A percentile compares a stretch with the other conserved stretches of the same genome.
These are phyloP conservation scores for Trissolcus basalis DNA, from an alignment of 1,140 invertebrate species.

Conservation along the genomic window DNA sequence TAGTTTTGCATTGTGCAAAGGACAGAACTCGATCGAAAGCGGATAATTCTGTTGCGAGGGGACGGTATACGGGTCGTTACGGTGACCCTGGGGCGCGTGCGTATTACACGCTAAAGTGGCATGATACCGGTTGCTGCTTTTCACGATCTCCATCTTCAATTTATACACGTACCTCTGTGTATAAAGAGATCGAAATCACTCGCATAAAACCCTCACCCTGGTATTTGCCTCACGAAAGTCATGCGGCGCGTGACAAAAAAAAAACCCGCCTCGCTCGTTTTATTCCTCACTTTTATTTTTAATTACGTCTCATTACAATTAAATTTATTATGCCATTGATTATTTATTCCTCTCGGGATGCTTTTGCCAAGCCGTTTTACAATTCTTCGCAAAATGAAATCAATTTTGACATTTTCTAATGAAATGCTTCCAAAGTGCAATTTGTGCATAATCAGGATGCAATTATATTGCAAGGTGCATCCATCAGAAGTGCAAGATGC, in stretches of 20 bases:
- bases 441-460: too few relatives aligned
- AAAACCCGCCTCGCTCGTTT: slow-evolving; percentile 21
- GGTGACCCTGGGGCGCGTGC: slow-evolving; percentile 50
- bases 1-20: slow-evolving; percentile 20
- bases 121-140: slow-evolving; percentile 48
- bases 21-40: slow-evolving; percentile 48
- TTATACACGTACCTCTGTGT: neutral
- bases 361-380: too few relatives aligned
- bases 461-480: too few relatives aligned
- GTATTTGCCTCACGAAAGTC: slow-evolving; percentile 57
- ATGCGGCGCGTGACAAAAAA: slow-evolving; percentile 41
- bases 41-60: slow-evolving; percentile 27
- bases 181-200: slow-evolving; percentile 42
- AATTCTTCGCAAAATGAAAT: too few relatives aligned
- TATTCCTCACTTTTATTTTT: slow-evolving; percentile 6
- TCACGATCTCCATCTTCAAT: slow-evolving; percentile 46
- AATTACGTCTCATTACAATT: too few relatives aligned
- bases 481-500: too few relatives aligned
- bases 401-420: too few relatives aligned
- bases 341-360: too few relatives aligned
- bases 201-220: slow-evolving; percentile 50
- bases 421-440: too few relatives aligned
- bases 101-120: slow-evolving; percentile 46
- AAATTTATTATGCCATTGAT: too few relatives aligned
- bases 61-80: slow-evolving; percentile 45